Conservation (phyloP, 2,797 vertebrate genomes). For the Ctenopoma multispine region DNA sequence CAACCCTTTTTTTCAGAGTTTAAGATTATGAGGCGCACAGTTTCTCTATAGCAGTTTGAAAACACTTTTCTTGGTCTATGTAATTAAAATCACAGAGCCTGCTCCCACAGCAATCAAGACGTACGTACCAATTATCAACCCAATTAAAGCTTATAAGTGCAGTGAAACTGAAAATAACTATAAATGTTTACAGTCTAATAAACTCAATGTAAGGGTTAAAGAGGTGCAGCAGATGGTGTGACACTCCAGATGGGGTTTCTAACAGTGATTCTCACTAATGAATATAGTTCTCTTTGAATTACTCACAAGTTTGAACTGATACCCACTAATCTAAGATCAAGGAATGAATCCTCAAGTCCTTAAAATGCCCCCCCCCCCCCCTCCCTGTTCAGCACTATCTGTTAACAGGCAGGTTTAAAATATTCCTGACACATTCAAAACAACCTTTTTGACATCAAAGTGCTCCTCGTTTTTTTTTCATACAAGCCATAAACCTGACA, state of each 20-base stretch:
- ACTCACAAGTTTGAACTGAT: slow-evolving; percentile 46
- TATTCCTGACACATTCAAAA: slow-evolving; percentile 74
- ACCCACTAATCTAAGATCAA: slow-evolving; percentile 49
- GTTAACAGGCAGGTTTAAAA: slow-evolving; percentile 66
- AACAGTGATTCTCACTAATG: slow-evolving; percentile 44
- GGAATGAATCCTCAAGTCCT: slow-evolving; percentile 38
- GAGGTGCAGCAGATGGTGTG: slow-evolving; percentile 52
- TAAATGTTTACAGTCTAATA: slow-evolving; percentile 63
- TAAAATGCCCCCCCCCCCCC: slow-evolving; percentile 15
- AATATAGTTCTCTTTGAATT: slow-evolving; percentile 47
- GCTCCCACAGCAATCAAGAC: slow-evolving; percentile 34
- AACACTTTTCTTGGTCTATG: slow-evolving; percentile 30
- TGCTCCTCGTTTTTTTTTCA: slow-evolving; percentile 54
- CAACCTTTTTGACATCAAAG: slow-evolving; percentile 76
- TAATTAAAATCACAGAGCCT: slow-evolving; percentile 56
- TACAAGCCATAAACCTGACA: slow-evolving; percentile 58
- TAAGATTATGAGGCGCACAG: slow-evolving; percentile 18
- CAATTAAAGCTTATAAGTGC: slow-evolving; percentile 55
- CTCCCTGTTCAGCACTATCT: slow-evolving; percentile 20
- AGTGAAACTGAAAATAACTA: slow-evolving; percentile 46
- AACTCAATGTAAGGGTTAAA: slow-evolving; percentile 52
- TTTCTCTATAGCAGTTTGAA: slow-evolving; percentile 39
- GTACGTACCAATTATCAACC: slow-evolving; percentile 30
- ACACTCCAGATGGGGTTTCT: slow-evolving; percentile 49
- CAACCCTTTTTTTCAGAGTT: slow-evolving; percentile 5